Evolutionary conservation across 2,113 vertebrate genomes (phyloP).

Genomic region (Sphyrna mokarran): DNA sequence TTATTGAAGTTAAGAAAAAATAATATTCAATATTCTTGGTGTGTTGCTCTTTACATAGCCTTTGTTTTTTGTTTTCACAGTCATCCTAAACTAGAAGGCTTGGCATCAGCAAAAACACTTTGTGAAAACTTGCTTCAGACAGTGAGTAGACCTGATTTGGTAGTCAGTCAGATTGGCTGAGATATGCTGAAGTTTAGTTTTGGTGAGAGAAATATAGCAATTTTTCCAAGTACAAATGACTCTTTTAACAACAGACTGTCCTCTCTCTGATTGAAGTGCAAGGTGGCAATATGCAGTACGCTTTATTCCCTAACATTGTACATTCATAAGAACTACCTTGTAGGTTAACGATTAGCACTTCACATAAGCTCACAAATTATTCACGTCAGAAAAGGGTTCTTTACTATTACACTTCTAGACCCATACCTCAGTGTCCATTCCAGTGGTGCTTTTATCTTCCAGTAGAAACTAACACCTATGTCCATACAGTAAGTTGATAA

Average conservation of each 20-base stretch:
- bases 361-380: background rate
- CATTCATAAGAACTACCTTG: too few relatives aligned
- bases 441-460: background rate
- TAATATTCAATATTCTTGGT: background rate
- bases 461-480: background rate
- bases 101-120: slow-evolving; percentile 89
- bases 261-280: background rate
- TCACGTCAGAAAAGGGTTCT: background rate
- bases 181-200: background rate
- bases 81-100: slow-evolving; percentile 92
- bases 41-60: background rate
- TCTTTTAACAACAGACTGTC: background rate
- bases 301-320: background rate
- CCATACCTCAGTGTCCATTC: background rate
- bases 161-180: background rate
- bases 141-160: slow-evolving; percentile 58
- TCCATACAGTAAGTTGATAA: background rate
- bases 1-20: background rate
- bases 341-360: background rate
- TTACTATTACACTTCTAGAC: background rate
- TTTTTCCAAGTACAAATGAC: background rate
- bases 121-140: slow-evolving; percentile 96
- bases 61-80: slow-evolving; percentile 55
- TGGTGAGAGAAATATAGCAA: background rate
- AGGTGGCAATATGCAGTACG: background rate